Evolutionary conservation across 2,113 vertebrate species (phyloP).

Genomic region (Leptobrachium leishanense): DNA sequence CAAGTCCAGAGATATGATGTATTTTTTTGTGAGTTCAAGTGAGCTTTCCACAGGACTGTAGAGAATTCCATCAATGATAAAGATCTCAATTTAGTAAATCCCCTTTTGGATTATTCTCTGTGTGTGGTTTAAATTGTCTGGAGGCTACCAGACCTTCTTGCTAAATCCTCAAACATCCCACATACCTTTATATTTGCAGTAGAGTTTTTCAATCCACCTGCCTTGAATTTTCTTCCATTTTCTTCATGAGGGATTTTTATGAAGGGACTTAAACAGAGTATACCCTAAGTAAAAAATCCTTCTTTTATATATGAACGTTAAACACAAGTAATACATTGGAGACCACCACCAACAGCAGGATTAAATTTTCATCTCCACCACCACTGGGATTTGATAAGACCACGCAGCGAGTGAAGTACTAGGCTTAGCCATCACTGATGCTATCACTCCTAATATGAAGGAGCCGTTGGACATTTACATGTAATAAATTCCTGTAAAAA

Average conservation of each 20-base stretch:
- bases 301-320: too few species aligned
- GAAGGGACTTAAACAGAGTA: not conserved
- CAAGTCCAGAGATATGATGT: not conserved
- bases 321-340: too few species aligned
- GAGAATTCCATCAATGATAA: not conserved
- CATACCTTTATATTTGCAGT: not conserved
- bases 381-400: too few species aligned
- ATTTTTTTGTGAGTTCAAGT: not conserved
- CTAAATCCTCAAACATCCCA: slow-evolving; percentile 5
- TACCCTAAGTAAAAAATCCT: not conserved
- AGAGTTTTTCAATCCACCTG: not conserved
- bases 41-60: not conserved
- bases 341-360: too few species aligned
- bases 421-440: too few species aligned
- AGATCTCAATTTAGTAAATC: not conserved
- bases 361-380: too few species aligned
- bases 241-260: not conserved
- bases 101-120: not conserved
- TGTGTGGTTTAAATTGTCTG: slow-evolving; percentile 3
- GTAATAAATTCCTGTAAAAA: too few species aligned
- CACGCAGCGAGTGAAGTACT: too few species aligned
- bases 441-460: too few species aligned
- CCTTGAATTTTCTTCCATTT: not conserved
- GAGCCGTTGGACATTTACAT: too few species aligned
- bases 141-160: not conserved